phyloP scores from a whole-genome alignment of 2,113 vertebrate species.

The Promerops cafer region DNA sequence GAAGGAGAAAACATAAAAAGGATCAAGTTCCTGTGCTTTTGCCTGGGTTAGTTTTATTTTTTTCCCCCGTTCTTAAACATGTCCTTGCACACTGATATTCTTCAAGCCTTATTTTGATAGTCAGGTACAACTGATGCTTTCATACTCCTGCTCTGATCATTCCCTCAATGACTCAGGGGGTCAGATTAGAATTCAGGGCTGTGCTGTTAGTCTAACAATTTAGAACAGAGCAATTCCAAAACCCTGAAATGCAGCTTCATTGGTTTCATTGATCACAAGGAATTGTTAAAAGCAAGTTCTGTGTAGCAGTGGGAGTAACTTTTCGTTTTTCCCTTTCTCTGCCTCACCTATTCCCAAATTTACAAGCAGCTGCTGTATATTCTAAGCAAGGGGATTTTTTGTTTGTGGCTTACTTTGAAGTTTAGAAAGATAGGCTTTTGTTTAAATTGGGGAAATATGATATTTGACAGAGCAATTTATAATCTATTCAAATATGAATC shows the following conservation, averaged over 20 bases:
- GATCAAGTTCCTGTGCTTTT: not conserved
- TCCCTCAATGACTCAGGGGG: not conserved
- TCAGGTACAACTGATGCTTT: not conserved
- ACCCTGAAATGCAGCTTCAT: not conserved
- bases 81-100: not conserved
- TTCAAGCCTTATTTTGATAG: slow-evolving; percentile 26
- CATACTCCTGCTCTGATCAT: not conserved
- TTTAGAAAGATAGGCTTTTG: not conserved
- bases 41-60: not conserved
- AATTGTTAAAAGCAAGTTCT: slow-evolving; percentile 14
- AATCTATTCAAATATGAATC: not conserved
- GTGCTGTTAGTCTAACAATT: not conserved
- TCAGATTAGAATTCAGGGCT: not conserved
- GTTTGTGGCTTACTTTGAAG: slow-evolving; percentile 5
- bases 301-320: not conserved
- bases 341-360: not conserved
- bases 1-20: not conserved
- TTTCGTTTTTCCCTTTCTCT: not conserved
- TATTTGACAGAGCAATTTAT: not conserved
- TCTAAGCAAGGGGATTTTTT: not conserved
- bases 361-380: not conserved
- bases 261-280: not conserved
- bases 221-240: slow-evolving; percentile 5
- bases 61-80: not conserved
- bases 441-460: not conserved